Evolutionary conservation across 2,113 vertebrate species (phyloP).

Genomic region (Ornithorhynchus anatinus): DNA sequence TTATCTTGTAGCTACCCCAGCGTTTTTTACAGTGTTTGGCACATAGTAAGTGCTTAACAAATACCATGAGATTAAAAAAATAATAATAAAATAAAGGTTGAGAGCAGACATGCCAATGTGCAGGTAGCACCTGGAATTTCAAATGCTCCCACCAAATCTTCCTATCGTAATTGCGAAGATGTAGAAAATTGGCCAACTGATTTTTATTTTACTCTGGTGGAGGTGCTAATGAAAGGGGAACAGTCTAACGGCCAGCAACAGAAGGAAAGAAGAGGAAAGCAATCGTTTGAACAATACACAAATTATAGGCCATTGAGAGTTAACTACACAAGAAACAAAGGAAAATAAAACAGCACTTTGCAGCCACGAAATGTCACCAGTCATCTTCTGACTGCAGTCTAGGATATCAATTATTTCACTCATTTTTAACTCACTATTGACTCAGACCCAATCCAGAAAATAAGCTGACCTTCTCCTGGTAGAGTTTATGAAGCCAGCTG

Average conservation of each 20-base stretch:
- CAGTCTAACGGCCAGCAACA: background rate
- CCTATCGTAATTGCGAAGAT: background rate
- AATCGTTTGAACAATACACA: background rate
- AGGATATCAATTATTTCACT: background rate
- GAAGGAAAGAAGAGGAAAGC: background rate
- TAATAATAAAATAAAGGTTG: too few relatives aligned
- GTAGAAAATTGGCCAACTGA: background rate
- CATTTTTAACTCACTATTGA: background rate
- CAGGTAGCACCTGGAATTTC: background rate
- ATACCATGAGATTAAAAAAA: too few relatives aligned
- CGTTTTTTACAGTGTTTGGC: too few relatives aligned
- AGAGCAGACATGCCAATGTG: too few relatives aligned
- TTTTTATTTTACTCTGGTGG: background rate
- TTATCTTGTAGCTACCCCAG: too few relatives aligned
- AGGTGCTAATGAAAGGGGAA: background rate
- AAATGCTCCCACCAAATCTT: background rate
- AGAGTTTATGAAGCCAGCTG: conserved; percentile 91
- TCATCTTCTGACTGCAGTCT: background rate
- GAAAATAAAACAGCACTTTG: background rate
- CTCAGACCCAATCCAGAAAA: background rate
- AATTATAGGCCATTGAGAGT: background rate
- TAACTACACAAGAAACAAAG: background rate
- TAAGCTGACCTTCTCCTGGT: conserved; percentile 90
- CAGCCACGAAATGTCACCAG: background rate
- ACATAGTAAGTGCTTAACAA: too few relatives aligned